Evolutionary conservation across 1,140 invertebrate species (phyloP), one percentile per base, ranked within the genome.

Genomic region (Drosophila bifasciata): DNA sequence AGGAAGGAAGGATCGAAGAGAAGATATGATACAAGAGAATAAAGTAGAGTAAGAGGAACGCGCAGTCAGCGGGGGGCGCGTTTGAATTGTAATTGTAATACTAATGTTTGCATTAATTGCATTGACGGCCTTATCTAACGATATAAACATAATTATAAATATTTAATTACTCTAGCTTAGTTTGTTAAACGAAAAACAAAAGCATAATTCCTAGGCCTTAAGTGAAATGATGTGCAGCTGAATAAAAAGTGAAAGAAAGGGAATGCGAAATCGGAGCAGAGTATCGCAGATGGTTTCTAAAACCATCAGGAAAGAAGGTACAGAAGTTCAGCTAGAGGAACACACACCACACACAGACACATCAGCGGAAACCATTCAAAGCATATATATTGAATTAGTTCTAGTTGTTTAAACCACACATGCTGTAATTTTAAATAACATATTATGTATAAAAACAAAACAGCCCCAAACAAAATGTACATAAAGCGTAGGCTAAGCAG

Each of bases 51-150:
- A 75, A 23, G 32, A 43, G 60, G 44, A 79, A 56, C 70, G 48
- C 64, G 59, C 53, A 75, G 76, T 70, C 50, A 64, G 56, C 69
- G 45, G 32, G 52, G n/a, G n/a, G n/a, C n/a, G 63, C 63, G 73
- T 74, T 80, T 86, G 73, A 74, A 64, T 66, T 85, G 76, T 85
- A 76, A 86, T 73, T 80, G 61, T 69, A 80, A 77, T 44, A 85
- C n/a, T 76, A 85, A 77, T 60, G 67, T 77, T 86, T 80, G 81
- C 81, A 86, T 69, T 57, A 80, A 80, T 84, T 81, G 81, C 81
- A 85, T 86, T 85, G 81, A 85, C 81, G 81, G 81, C 81, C 81
- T 85, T 85, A 85, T 85, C 81, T 85, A 85, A 85, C 69, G 77
- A 85, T 86, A 85, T 85, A 86, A 85, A 76, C 62, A 68, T 60